Conservation (phyloP, 2,888 invertebrate species). For the Capitulum mitella region DNA sequence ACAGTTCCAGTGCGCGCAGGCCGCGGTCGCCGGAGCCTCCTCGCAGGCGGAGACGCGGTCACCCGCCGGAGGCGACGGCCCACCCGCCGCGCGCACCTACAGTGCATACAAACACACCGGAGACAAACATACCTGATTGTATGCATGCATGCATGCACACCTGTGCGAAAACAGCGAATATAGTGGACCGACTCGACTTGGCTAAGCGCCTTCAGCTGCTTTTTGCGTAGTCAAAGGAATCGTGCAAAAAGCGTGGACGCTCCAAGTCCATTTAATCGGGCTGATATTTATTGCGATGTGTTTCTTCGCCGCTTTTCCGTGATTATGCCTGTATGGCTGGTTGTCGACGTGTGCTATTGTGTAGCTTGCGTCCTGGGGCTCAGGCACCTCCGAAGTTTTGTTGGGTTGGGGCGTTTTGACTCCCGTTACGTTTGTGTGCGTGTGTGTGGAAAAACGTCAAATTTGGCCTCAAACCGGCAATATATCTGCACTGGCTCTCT, state of each 20-base stretch:
- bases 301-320: background rate
- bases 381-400: no score
- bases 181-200: no score
- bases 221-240: background rate
- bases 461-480: background rate
- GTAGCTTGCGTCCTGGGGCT: background rate
- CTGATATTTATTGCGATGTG: conserved; percentile 10
- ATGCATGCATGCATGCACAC: background rate
- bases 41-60: conserved; percentile 25
- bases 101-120: no score
- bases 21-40: conserved; percentile 27
- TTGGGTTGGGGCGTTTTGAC: no score
- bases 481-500: background rate
- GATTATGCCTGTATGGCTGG: background rate
- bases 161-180: background rate
- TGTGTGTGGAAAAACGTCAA: no score
- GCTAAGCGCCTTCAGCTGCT: background rate
- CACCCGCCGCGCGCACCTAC: no score
- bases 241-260: background rate
- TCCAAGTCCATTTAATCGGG: conserved; percentile 12
- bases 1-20: conserved; percentile 2
- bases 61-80: no score
- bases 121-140: no score
- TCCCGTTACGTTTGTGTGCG: no score
- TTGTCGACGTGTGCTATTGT: background rate